Evolutionary conservation across 1,140 invertebrate species (phyloP).

Genomic region (Drosophila ficusphila): DNA sequence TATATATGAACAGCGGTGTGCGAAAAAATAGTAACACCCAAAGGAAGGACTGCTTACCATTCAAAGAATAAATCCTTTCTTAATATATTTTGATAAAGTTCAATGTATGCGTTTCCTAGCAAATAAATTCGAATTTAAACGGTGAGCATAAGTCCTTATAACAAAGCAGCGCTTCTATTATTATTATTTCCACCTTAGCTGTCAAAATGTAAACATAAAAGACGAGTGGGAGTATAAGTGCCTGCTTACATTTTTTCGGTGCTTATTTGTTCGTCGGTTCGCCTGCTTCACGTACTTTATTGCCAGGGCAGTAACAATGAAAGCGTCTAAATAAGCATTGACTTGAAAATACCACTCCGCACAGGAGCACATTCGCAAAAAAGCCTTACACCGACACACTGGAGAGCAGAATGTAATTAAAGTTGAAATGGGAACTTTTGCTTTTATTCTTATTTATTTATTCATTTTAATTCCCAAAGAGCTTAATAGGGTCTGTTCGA

Average conservation of each 20-base stretch:
- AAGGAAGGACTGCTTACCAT: too few relatives aligned
- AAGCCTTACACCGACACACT: slow-evolving; percentile 23
- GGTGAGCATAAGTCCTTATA: too few relatives aligned
- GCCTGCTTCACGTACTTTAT: slow-evolving; percentile 60
- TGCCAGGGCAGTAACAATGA: slow-evolving; percentile 63
- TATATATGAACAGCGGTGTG: slow-evolving; percentile 18
- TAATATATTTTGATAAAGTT: too few relatives aligned
- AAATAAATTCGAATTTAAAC: too few relatives aligned
- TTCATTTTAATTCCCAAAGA: slow-evolving; percentile 66
- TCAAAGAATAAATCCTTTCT: too few relatives aligned
- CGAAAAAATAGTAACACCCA: background rate
- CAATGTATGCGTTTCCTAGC: too few relatives aligned
- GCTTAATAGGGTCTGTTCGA: slow-evolving; percentile 22
- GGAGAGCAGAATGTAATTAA: slow-evolving; percentile 73
- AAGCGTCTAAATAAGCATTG: slow-evolving; percentile 76
- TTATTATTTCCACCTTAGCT: background rate
- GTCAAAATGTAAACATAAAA: slow-evolving; percentile 7
- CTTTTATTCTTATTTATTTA: slow-evolving; percentile 82
- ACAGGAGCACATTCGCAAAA: background rate
- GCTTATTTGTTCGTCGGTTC: slow-evolving; percentile 44
- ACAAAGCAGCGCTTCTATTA: background rate
- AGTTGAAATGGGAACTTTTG: slow-evolving; percentile 78
- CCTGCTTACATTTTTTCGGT: slow-evolving; percentile 58
- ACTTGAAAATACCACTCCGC: slow-evolving; percentile 40
- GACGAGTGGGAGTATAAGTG: slow-evolving; percentile 2